Evolutionary conservation across 2,888 invertebrate genomes (phyloP).

Genomic region (Caenorhabditis afra): DNA sequence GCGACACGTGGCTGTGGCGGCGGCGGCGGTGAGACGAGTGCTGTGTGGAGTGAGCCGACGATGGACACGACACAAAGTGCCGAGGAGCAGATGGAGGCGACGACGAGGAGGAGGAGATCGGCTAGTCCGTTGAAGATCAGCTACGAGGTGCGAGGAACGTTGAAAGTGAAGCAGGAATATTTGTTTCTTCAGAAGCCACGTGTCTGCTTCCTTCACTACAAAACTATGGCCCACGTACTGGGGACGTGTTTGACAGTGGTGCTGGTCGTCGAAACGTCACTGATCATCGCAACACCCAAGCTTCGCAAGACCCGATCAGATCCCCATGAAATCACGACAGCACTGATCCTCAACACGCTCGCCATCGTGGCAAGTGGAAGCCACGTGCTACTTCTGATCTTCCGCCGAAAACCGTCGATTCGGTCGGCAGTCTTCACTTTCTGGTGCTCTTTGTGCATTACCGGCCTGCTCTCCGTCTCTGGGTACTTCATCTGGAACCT

Average conservation of each 20-base stretch:
- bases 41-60: neutral
- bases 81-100: neutral
- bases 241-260: neutral
- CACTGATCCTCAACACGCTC: neutral
- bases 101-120: neutral
- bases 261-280: neutral
- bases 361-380: no score
- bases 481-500: no score
- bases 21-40: no score
- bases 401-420: no score
- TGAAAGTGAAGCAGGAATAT: neutral
- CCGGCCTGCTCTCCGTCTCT: no score
- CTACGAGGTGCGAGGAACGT: constrained; percentile 4
- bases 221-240: constrained; percentile 2
- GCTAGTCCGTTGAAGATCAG: constrained; percentile 5
- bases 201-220: constrained; percentile 2
- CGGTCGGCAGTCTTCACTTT: no score
- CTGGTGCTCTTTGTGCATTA: no score
- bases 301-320: neutral
- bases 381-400: no score
- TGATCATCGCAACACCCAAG: neutral
- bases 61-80: constrained; percentile 21
- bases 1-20: neutral
- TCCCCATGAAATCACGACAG: neutral
- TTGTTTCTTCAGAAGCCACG: constrained; percentile 10